Evolutionary conservation across 2,888 invertebrate species (phyloP), one percentile per base, ranked within the genome.

Genomic region (Habrosyne pyritoides): DNA sequence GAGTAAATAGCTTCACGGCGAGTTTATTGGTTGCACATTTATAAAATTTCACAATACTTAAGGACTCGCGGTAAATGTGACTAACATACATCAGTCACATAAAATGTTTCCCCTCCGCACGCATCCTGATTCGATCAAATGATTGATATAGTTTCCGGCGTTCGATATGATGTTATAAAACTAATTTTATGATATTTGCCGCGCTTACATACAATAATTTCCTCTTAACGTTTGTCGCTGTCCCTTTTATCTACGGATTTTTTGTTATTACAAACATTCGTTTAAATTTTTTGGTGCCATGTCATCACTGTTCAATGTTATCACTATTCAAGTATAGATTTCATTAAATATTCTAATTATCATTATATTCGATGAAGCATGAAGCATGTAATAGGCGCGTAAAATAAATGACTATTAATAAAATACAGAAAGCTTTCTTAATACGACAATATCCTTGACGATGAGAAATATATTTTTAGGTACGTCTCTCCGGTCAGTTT

Each of bases 111-210:
- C 53, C 51, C 55, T 61, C 60, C 47, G 59, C 55, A 60, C 64
- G 60, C 59, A 68, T 65, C 63, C 54, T 64, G 60, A 71, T 67
- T 69, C 62, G 57, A 73, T 72, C 71, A 69, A 73, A 69, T 66
- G 55, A 73, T 71, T 75, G 66, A 63, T 63, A 73, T 71, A 69
- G 64, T 71, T 75, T 69, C 67, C 69, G 66, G 57, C 60, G 48
- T 60, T 66, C 71, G 64, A 65, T 66, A 72, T 63, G 71, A 57
- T 56, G 64, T 67, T 65, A 71, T 77, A 74, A 73, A 77, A 79
- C 78, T 76, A 75, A 78, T 77, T 75, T 79, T 74, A 76, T 71
- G 77, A 76, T 75, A 77, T 75, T 73, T 70, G 59, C 60, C 60
- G 62, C 60, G 63, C 36, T 36, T 36, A 36, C 36, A 5, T 36